Conservation (phyloP, 1,140 invertebrate species). For the Nephotettix cincticeps region DNA sequence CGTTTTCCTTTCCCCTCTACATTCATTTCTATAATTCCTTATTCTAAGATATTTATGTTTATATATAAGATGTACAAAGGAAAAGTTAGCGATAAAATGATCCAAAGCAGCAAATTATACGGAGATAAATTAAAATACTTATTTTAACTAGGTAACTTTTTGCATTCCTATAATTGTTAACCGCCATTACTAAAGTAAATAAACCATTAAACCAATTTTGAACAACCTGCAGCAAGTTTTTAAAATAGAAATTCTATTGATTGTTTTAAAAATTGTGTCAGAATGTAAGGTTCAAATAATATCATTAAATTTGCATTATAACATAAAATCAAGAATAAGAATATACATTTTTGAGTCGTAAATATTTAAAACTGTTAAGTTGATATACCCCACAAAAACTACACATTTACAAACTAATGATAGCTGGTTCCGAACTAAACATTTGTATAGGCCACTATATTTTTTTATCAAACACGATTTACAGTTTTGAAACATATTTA, state of each 20-base stretch:
- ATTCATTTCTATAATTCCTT: not conserved
- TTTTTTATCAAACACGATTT: constrained; percentile 13
- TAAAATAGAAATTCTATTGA: not conserved
- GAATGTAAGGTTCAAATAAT: not conserved
- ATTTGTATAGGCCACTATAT: not conserved
- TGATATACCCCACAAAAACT: not conserved
- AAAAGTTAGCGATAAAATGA: too few relatives aligned
- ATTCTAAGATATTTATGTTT: not conserved
- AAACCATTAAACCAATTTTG: not conserved
- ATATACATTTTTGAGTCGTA: not conserved
- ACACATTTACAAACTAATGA: not conserved
- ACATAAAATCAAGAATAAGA: not conserved
- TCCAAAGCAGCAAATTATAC: too few relatives aligned
- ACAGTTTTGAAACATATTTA: constrained; percentile 32
- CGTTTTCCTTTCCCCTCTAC: not conserved
- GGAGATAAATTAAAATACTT: too few relatives aligned
- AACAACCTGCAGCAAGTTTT: too few relatives aligned
- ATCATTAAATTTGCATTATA: not conserved
- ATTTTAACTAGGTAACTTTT: too few relatives aligned
- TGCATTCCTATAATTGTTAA: too few relatives aligned
- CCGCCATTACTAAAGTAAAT: too few relatives aligned
- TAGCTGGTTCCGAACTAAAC: not conserved
- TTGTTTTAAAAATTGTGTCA: not conserved
- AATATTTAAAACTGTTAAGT: not conserved
- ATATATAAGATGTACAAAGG: not conserved